Conservation (phyloP, 2,113 vertebrate genomes). For the Sisor rabdophorus region DNA sequence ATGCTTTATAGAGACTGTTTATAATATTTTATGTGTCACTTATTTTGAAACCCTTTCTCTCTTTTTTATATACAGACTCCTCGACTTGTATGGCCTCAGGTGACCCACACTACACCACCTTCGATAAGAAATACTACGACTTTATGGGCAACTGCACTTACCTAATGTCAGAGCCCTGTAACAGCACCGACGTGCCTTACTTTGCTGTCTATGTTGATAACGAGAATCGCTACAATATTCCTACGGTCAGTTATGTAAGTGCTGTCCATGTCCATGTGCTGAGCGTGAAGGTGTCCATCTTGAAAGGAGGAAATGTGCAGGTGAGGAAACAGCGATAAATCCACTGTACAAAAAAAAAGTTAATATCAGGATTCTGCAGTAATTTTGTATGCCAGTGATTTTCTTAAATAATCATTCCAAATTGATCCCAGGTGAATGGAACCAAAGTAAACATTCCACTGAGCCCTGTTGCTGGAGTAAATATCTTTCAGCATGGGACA, state of each 20-base stretch:
- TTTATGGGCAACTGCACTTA: constrained; percentile 79
- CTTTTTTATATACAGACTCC: constrained; percentile 48
- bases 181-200: constrained; percentile 55
- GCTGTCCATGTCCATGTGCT: constrained; percentile 66
- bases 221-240: constrained; percentile 66
- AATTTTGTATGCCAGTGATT: not conserved
- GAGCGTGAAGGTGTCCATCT: constrained; percentile 65
- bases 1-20: not conserved
- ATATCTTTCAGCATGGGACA: constrained; percentile 48
- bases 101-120: constrained; percentile 75
- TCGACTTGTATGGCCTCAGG: constrained; percentile 63
- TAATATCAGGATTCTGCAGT: not conserved
- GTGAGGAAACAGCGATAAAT: constrained; percentile 50
- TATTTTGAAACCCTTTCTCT: not conserved
- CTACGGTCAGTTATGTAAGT: constrained; percentile 66
- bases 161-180: constrained; percentile 65
- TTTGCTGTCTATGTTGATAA: constrained; percentile 69
- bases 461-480: constrained; percentile 40
- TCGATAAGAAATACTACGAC: constrained; percentile 65
- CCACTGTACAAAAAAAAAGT: not conserved
- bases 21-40: not conserved
- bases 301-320: constrained; percentile 70
- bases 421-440: constrained; percentile 49
- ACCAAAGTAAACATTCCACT: constrained; percentile 49
- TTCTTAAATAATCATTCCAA: not conserved